These are phyloP conservation scores for Papilio gigon DNA, from an alignment of 2,888 invertebrate species.

Conservation along the genomic window DNA sequence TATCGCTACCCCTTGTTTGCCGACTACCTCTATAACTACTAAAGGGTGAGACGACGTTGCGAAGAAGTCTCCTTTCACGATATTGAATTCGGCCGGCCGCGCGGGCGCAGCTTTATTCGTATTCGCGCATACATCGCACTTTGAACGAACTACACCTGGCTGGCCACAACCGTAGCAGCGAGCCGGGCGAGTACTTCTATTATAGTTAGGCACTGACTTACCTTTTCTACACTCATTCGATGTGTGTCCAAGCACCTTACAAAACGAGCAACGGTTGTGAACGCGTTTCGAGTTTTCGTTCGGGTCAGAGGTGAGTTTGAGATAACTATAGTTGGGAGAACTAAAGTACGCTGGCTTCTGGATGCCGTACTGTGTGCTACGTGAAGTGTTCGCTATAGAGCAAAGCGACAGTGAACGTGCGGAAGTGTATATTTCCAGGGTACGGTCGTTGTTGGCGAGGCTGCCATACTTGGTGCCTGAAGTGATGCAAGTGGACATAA, in stretches of 20 bases:
- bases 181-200: too few relatives aligned
- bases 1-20: conserved; percentile 33
- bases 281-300: too few relatives aligned
- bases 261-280: too few relatives aligned
- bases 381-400: conserved; percentile 30
- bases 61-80: not conserved
- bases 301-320: too few relatives aligned
- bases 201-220: too few relatives aligned
- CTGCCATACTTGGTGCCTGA: conserved; percentile 12
- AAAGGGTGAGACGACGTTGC: not conserved
- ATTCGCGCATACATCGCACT: too few relatives aligned
- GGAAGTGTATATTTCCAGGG: conserved; percentile 25
- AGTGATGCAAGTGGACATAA: not conserved
- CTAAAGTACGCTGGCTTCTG: too few relatives aligned
- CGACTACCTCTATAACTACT: not conserved
- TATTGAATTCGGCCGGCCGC: conserved; percentile 10
- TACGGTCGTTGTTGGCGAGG: conserved; percentile 17
- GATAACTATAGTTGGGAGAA: too few relatives aligned
- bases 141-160: too few relatives aligned
- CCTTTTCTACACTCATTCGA: too few relatives aligned
- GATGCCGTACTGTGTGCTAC: conserved; percentile 11
- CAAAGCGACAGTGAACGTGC: conserved; percentile 24
- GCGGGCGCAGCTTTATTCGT: not conserved
- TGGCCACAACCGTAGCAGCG: too few relatives aligned
- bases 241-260: too few relatives aligned